These are phyloP conservation scores for Diadegma fenestrale DNA, from an alignment of 2,888 invertebrate genomes.

Conservation along the genomic window DNA sequence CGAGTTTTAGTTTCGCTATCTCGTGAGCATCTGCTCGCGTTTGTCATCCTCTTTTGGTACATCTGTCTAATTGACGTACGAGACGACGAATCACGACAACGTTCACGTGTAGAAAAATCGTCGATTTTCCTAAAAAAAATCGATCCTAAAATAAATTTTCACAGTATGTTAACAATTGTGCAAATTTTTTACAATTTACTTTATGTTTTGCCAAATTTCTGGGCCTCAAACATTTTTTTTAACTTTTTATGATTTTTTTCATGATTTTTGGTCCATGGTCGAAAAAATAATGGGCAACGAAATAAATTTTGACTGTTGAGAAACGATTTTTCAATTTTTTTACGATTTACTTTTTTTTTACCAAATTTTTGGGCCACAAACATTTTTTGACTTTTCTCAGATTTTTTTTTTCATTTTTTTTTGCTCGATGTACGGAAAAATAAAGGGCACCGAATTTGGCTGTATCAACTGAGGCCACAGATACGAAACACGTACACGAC, in stretches of 20 bases:
- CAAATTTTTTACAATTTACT: not conserved
- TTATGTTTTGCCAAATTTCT: not conserved
- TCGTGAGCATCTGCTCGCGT: constrained; percentile 71
- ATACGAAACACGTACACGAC: constrained; percentile 6
- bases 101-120: too few relatives aligned
- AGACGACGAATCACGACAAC: constrained; percentile 46
- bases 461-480: constrained; percentile 19
- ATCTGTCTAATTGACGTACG: constrained; percentile 75
- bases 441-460: constrained; percentile 31
- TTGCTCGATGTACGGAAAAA: constrained; percentile 25
- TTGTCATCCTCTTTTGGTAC: constrained; percentile 72
- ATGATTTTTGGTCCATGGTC: too few relatives aligned
- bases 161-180: too few relatives aligned
- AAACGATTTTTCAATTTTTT: not conserved
- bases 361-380: too few relatives aligned
- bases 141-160: too few relatives aligned
- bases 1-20: constrained; percentile 64
- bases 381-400: not conserved
- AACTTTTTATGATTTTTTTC: too few relatives aligned
- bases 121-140: too few relatives aligned
- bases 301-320: constrained; percentile 4
- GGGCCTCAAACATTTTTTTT: too few relatives aligned
- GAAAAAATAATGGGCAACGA: too few relatives aligned
- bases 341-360: too few relatives aligned
- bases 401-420: constrained; percentile 15